Evolutionary conservation across 2,888 invertebrate species (phyloP), one percentile per base, ranked within the genome.

Genomic region (Blera fallax): DNA sequence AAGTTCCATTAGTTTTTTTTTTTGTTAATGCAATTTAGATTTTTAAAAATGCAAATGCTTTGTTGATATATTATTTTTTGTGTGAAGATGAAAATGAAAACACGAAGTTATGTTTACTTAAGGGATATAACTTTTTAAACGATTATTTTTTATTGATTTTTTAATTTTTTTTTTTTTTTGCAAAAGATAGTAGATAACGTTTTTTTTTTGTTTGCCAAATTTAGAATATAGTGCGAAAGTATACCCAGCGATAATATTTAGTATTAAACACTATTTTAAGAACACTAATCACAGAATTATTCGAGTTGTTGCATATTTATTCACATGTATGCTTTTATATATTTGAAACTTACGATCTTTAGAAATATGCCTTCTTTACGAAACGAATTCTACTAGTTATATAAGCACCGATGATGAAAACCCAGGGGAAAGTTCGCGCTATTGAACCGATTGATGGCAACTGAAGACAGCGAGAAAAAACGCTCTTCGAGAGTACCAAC

Each of bases 361-460:
- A 67, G 76, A 85, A 85, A 85, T 85, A 67, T 85, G 81, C 60
- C 85, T 85, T 76, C 85, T 85, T 81, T 62, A 77, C 81, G 67
- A 81, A 85, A 85, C 76, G 64, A 77, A 72, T 67, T 85, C 58
- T 16, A 80, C 85, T 76, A 72, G 80, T 85, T 85, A 85, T 85
- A 77, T 85, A 85, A 85, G 85, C 85, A 81, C 81, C 77, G 80
- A 80, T 81, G 73, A 77, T 80, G 83, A 87, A 87, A 88, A 87
- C 87, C 88, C 88, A 88, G 85, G 88, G 90, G 90, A 91, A 91
- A 91, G 91, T 91, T 92, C 91, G 92, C 91, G 91, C 92, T 91
- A 91, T 92, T 92, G 91, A 91, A 92, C 91, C 91, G 92, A 91
- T 92, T 91, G 91, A 91, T 91, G 92, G 91, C 92, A 91, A 92